These are phyloP conservation scores for Indicator maculatus DNA, from an alignment of 2,113 vertebrate genomes.

Conservation along the genomic window DNA sequence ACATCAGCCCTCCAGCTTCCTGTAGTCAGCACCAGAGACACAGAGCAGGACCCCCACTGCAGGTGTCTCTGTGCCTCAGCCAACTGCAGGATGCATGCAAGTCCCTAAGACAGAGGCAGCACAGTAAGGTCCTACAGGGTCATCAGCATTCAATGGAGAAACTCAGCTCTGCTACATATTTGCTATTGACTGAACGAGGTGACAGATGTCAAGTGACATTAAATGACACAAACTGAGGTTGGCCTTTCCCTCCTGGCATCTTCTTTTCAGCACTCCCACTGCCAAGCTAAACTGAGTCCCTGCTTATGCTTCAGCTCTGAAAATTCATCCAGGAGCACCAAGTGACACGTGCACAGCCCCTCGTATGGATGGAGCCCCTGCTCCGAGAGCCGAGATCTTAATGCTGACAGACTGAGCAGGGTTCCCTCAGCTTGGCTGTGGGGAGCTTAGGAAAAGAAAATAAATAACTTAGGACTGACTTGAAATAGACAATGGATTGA, in stretches of 20 bases:
- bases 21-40: background rate
- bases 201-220: background rate
- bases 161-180: background rate
- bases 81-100: background rate
- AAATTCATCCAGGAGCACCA: background rate
- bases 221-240: background rate
- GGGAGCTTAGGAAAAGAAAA: background rate
- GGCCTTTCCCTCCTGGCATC: background rate
- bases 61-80: background rate
- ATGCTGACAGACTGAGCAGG: background rate
- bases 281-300: background rate
- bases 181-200: background rate
- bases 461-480: background rate
- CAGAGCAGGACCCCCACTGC: background rate
- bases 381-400: background rate
- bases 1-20: background rate
- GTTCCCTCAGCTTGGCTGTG: background rate
- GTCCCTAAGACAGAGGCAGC: background rate
- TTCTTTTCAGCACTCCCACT: background rate
- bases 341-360: background rate
- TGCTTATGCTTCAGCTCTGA: background rate
- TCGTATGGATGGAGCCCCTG: background rate
- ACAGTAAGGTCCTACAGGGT: fast-evolving
- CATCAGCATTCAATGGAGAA: background rate
- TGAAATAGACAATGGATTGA: background rate